phyloP scores from a whole-genome alignment of 2,888 invertebrate species.

The Trissoscelio sp. region DNA sequence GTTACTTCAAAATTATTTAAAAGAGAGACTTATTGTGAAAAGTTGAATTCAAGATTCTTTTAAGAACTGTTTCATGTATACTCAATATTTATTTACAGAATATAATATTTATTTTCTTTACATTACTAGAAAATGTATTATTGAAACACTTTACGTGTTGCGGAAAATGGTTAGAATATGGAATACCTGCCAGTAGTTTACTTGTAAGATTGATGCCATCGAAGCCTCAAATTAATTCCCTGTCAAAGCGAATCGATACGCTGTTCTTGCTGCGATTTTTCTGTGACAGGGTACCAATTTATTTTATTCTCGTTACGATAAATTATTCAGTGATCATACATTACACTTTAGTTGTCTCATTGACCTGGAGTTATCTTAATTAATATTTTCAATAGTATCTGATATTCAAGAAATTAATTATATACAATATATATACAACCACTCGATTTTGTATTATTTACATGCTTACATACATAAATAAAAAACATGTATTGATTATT shows the following conservation, averaged over 20 bases:
- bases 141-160: slow-evolving; percentile 50
- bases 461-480: too few relatives aligned
- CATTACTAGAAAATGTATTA: slow-evolving; percentile 33
- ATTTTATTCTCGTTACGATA: slow-evolving; percentile 51
- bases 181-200: slow-evolving; percentile 52
- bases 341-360: slow-evolving; percentile 16
- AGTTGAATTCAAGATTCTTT: too few relatives aligned
- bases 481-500: too few relatives aligned
- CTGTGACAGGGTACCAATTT: slow-evolving; percentile 58
- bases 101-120: too few relatives aligned
- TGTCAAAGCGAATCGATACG: slow-evolving; percentile 66
- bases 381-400: background rate
- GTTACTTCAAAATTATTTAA: too few relatives aligned
- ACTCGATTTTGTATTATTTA: too few relatives aligned
- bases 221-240: slow-evolving; percentile 66
- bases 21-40: too few relatives aligned
- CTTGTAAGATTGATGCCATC: slow-evolving; percentile 57
- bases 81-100: too few relatives aligned
- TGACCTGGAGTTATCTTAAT: background rate
- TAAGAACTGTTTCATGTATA: too few relatives aligned
- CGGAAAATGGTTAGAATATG: slow-evolving; percentile 45
- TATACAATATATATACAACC: too few relatives aligned
- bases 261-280: slow-evolving; percentile 60
- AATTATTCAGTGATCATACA: slow-evolving; percentile 50
- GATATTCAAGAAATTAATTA: too few relatives aligned